Base-by-base conservation (phyloP, 2,113 vertebrate species). In the Daubentonia madagascariensis region DNA sequence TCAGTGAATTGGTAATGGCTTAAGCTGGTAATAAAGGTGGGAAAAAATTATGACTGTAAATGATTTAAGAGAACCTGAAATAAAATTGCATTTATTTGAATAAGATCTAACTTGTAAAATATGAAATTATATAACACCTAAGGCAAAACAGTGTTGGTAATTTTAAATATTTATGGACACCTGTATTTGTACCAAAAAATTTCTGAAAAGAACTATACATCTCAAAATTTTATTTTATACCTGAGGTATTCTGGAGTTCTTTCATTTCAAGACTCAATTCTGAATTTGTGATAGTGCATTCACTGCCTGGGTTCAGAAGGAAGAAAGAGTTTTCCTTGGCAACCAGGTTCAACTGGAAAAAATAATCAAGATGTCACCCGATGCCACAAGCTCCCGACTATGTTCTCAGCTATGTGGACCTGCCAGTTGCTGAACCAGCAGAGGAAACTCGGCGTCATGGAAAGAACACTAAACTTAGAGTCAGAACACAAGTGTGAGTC, bases 281-380 rank as follows among this genome's bases (percentile, higher is more conserved):
- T 90, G 76, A 79, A 68, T 87, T 12, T 35, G 54, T 78, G 17
- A 76, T 45, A 57, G 54, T 12, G 20, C 65, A 37, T 28, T 89
- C 75, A 28, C 43, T 84, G 93, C 78, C 91, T 83, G 73, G 30
- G 50, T 48, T 83, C 57, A 89, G 78, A 87, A 81, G 20, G 59
- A 76, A 95, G 93, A 68, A 32, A 84, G 67, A 59, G 11, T 88
- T 80, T 93, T 91, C 91, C 68, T 72, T 96, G 89, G 98, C 97
- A 94, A 78, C 89, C 94, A 88, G 75, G 70, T 96, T 85, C 97
- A 48, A 85, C 84, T 98, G 97, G 97, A 97, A 97, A 96, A 97
- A 97, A 95, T 95, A 45, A 93, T 91, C 92, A 57, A 91, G 63
- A 89, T 94, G 97, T 97, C 98, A 97, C 94, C 95, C 75, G 97